Evolutionary conservation across 2,888 invertebrate genomes (phyloP).

Genomic region (Bembecia ichneumoniformis): DNA sequence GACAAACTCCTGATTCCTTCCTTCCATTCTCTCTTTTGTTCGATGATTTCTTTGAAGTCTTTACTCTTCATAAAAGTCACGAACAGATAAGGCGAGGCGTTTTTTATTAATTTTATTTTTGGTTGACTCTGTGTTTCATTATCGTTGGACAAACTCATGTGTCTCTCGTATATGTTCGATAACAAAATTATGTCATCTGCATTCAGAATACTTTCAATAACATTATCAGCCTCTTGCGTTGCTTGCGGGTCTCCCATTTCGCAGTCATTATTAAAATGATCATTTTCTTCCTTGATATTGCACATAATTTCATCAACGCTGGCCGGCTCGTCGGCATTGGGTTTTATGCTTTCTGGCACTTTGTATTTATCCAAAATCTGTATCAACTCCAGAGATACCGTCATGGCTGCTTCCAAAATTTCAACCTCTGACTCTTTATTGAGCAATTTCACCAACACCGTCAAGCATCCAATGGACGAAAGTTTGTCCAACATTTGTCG

Average conservation of each 20-base stretch:
- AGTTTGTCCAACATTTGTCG: slow-evolving; percentile 77
- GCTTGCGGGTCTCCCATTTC: slow-evolving; percentile 20
- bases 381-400: slow-evolving; percentile 66
- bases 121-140: slow-evolving; percentile 25
- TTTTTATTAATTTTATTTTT: slow-evolving; percentile 34
- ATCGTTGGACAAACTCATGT: slow-evolving; percentile 43
- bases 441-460: slow-evolving; percentile 76
- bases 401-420: slow-evolving; percentile 75
- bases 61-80: slow-evolving; percentile 67
- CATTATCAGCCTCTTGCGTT: slow-evolving; percentile 44
- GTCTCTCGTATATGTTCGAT: slow-evolving; percentile 72
- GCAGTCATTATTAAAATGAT: slow-evolving; percentile 13
- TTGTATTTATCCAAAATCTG: slow-evolving; percentile 72
- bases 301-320: slow-evolving; percentile 32
- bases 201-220: slow-evolving; percentile 78
- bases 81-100: slow-evolving; percentile 72
- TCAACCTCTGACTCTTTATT: slow-evolving; percentile 80
- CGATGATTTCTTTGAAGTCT: slow-evolving; percentile 74
- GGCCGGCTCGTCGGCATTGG: slow-evolving; percentile 17
- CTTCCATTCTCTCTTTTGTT: slow-evolving; percentile 77
- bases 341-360: slow-evolving; percentile 31
- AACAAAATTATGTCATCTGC: slow-evolving; percentile 75
- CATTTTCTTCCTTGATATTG: slow-evolving; percentile 29
- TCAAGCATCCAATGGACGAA: slow-evolving; percentile 78
- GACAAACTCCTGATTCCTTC: slow-evolving; percentile 77